phyloP scores from a whole-genome alignment of 2,888 invertebrate species.

The Drosophila maculinotata region DNA sequence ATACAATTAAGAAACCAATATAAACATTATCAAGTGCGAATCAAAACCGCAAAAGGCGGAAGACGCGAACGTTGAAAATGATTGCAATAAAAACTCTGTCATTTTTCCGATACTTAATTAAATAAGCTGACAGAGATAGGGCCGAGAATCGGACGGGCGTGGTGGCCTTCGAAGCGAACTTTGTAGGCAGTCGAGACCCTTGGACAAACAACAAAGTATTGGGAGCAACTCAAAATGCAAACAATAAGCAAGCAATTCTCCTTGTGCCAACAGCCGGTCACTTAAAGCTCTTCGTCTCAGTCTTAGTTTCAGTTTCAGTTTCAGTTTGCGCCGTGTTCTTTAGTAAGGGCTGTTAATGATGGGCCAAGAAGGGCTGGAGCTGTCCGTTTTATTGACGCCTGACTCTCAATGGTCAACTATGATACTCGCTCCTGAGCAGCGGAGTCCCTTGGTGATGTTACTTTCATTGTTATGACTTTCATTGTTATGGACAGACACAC shows the following conservation, averaged over 20 bases:
- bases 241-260: conserved; percentile 40
- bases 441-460: conserved; percentile 22
- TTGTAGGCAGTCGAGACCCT: conserved; percentile 12
- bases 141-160: neutral
- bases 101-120: conserved; percentile 49
- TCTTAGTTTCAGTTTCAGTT: conserved; percentile 3
- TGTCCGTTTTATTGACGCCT: conserved; percentile 52
- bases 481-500: conserved; percentile 54
- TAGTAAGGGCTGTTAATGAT: conserved; percentile 39
- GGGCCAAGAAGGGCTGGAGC: conserved; percentile 9
- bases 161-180: conserved; percentile 10
- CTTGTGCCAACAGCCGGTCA: conserved; percentile 29
- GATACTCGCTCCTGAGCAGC: conserved; percentile 2
- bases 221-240: conserved; percentile 52
- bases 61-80: conserved; percentile 21
- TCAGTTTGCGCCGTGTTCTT: neutral
- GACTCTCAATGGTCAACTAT: conserved; percentile 36
- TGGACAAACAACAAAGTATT: conserved; percentile 34
- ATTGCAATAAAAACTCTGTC: conserved; percentile 20
- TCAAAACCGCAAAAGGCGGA: conserved; percentile 33
- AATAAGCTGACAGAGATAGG: conserved; percentile 29
- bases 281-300: conserved; percentile 32
- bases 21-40: conserved; percentile 52
- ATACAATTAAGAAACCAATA: conserved; percentile 16
- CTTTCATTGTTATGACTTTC: conserved; percentile 57